Evolutionary conservation across 2,888 invertebrate genomes (phyloP).

Genomic region (Petrophora chlorosata): DNA sequence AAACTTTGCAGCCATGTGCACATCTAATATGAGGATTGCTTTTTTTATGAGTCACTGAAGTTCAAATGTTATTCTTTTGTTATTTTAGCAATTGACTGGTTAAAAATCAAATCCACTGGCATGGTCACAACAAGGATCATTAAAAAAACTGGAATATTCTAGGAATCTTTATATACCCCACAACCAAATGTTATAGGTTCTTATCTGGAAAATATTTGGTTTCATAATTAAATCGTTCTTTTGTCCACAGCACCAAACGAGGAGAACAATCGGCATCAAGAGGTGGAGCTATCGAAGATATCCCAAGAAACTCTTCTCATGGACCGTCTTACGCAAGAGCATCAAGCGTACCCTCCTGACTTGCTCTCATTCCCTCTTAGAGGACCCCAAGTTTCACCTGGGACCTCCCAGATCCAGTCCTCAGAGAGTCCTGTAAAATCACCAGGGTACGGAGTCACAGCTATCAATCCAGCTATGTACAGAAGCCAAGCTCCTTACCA

Average conservation of each 20-base stretch:
- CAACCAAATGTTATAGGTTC: too few species aligned
- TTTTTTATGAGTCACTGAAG: too few species aligned
- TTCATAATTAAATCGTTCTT: too few species aligned
- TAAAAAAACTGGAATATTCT: too few species aligned
- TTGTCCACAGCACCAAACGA: constrained; percentile 80
- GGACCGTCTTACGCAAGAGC: constrained; percentile 72
- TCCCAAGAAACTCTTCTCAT: constrained; percentile 77
- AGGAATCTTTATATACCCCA: too few species aligned
- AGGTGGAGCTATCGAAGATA: constrained; percentile 81
- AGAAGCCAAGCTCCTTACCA: constrained; percentile 85
- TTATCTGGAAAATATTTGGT: too few species aligned
- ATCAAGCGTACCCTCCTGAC: constrained; percentile 90
- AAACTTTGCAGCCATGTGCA: too few species aligned
- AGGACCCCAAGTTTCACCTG: constrained; percentile 81
- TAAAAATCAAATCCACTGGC: too few species aligned
- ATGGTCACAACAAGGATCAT: too few species aligned
- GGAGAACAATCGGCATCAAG: constrained; percentile 85
- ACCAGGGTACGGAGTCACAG: constrained; percentile 62
- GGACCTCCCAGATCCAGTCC: constrained; percentile 49
- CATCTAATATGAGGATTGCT: too few species aligned
- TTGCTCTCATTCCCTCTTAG: constrained; percentile 89
- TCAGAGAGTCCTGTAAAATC: constrained; percentile 70
- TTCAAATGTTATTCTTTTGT: too few species aligned
- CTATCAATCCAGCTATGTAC: constrained; percentile 59
- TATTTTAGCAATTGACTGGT: too few species aligned